Percentiles rank a stretch among this genome's conserved stretches.
Evolutionary conservation across 2,888 invertebrate species (phyloP).

Genomic region (Linnaemya tessellans): DNA sequence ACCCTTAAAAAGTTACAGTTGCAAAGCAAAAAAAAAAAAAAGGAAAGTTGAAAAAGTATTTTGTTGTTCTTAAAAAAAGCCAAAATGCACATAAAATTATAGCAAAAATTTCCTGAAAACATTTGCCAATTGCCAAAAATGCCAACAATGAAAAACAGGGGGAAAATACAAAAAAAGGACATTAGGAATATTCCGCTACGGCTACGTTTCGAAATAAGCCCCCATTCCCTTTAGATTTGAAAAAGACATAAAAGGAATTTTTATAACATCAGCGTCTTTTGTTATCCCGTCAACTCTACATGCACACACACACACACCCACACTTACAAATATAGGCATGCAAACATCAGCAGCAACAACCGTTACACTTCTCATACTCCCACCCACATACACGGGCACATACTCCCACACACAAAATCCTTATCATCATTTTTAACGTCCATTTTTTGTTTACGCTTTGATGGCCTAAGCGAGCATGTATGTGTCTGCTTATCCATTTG

Average conservation of each 20-base stretch:
- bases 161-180: constrained; percentile 45
- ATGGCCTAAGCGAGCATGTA: constrained; percentile 17
- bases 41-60: constrained; percentile 29
- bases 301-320: constrained; percentile 10
- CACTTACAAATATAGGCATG: not conserved
- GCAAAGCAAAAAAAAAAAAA: not conserved
- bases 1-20: constrained; percentile 57
- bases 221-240: constrained; percentile 19
- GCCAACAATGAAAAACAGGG: constrained; percentile 33
- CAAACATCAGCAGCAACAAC: constrained; percentile 67
- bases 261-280: constrained; percentile 69
- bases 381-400: constrained; percentile 33
- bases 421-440: constrained; percentile 58
- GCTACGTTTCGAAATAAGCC: constrained; percentile 2
- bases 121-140: constrained; percentile 53
- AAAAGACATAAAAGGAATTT: constrained; percentile 56
- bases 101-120: constrained; percentile 54
- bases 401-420: constrained; percentile 2
- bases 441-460: constrained; percentile 51
- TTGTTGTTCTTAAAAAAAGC: constrained; percentile 5
- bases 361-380: constrained; percentile 44
- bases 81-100: constrained; percentile 69
- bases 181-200: constrained; percentile 52
- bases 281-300: constrained; percentile 55
- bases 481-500: not conserved